Evolutionary conservation across 1,140 invertebrate species (phyloP), one percentile per base, ranked within the genome.

Genomic region (Coboldia fuscipes): DNA sequence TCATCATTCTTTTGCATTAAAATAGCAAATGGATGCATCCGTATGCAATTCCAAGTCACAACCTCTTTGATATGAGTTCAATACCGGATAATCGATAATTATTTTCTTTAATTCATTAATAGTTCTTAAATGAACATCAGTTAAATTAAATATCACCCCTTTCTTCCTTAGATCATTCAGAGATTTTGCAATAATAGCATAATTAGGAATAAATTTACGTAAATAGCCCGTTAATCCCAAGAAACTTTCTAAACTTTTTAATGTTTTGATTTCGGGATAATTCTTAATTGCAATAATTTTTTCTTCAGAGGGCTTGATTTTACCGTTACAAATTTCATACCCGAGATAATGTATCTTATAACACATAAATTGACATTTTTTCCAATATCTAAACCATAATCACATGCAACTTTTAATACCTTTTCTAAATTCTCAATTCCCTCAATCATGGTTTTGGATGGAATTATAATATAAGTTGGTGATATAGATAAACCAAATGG

Each of bases 11-110:
- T 36, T 33, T 57, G 47, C 0, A 49, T 32, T 6, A 58, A 26
- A 2, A 57, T 42, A 7, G 46, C 50, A 8, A 49, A 52, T 23
- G 10, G 38, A 42, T 0, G 49, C 51, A 37, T 58, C 55, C 0
- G 50, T 50, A n/a, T 47, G 42, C 7, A 57, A 17, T 17, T 45
- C 37, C 1, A 36, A 12, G 12, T 30, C 12, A 7, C 7, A 7
- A 8, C 23, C 23, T 24, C 7, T n/a, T 24, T n/a, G 23, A 24
- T 24, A 24, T 24, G n/a, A n/a, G 7, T 24, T 24, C 7, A 24
- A n/a, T 24, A 24, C 23, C n/a, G 23, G 23, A n/a, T n/a, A n/a
- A n/a, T n/a, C n/a, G 22, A 6, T 7, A 7, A 23, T 7, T 7
- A 6, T 6, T 12, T 23, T 23, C n/a, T 23, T 23, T 23, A 23